Evolutionary conservation across 2,888 invertebrate species (phyloP).

Genomic region (Heliconius cydno): DNA sequence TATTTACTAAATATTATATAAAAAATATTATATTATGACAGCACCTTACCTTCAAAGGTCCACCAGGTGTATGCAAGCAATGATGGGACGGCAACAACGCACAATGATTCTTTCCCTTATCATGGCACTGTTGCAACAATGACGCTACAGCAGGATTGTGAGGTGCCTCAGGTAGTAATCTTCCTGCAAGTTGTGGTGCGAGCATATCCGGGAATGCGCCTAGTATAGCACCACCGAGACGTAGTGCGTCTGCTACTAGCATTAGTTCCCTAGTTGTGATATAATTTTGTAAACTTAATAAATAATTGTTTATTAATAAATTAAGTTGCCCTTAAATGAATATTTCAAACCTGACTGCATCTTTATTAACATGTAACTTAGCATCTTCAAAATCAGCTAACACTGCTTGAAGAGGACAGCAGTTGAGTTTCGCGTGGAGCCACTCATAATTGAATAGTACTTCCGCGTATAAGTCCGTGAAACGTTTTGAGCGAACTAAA

Average conservation of each 20-base stretch:
- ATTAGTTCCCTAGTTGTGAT: slow-evolving; percentile 89
- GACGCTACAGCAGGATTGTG: slow-evolving; percentile 91
- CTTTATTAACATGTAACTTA: slow-evolving; percentile 90
- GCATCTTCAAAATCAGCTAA: slow-evolving; percentile 98
- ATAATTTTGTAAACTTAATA: background rate
- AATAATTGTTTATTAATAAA: background rate
- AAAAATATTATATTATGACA: background rate
- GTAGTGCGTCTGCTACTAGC: slow-evolving; percentile 95
- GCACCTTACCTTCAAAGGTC: slow-evolving; percentile 92
- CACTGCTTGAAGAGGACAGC: slow-evolving; percentile 97
- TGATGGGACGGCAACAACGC: slow-evolving; percentile 96
- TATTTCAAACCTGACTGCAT: slow-evolving; percentile 86
- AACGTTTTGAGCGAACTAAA: slow-evolving; percentile 94
- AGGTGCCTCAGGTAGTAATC: slow-evolving; percentile 92
- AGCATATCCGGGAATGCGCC: slow-evolving; percentile 97
- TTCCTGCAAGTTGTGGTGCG: slow-evolving; percentile 95
- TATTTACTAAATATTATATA: background rate
- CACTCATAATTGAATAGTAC: slow-evolving; percentile 99
- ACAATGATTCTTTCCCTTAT: slow-evolving; percentile 93
- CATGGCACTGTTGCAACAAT: slow-evolving; percentile 95
- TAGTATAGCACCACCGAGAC: slow-evolving; percentile 96
- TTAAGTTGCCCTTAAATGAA: background rate
- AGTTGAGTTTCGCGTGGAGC: slow-evolving; percentile 97
- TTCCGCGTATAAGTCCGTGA: slow-evolving; percentile 94
- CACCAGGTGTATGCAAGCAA: slow-evolving; percentile 99